Evolutionary conservation across 2,888 invertebrate species (phyloP).

Genomic region (Pediacus dermestoides): DNA sequence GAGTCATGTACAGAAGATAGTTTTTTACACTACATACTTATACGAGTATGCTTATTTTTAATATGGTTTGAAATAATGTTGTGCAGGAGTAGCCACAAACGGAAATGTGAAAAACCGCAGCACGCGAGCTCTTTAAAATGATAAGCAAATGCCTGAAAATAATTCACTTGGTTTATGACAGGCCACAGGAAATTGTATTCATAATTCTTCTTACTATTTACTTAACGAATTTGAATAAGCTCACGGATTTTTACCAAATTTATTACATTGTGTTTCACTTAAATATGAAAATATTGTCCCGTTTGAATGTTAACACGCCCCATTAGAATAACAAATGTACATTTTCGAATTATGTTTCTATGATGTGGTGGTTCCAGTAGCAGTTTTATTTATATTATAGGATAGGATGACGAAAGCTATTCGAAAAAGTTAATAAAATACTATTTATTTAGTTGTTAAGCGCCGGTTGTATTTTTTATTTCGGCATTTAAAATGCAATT

Average conservation of each 20-base stretch:
- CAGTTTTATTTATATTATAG: background rate
- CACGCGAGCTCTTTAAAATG: slow-evolving; percentile 23
- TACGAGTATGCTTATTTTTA: no score
- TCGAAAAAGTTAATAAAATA: no score
- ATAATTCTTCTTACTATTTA: slow-evolving; percentile 24
- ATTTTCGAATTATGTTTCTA: background rate
- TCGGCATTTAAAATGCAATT: slow-evolving; percentile 1
- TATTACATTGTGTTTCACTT: background rate
- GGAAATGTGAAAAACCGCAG: slow-evolving; percentile 24
- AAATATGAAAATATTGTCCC: no score
- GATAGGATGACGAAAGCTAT: no score
- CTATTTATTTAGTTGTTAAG: no score
- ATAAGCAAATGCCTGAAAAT: slow-evolving; percentile 28
- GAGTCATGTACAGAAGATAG: no score
- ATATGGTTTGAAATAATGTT: no score
- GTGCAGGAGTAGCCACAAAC: no score
- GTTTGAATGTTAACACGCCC: no score
- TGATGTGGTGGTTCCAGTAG: background rate
- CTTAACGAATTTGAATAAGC: slow-evolving; percentile 14
- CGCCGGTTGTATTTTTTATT: no score
- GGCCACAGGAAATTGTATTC: slow-evolving; percentile 29
- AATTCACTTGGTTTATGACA: slow-evolving; percentile 28
- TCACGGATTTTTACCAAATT: background rate
- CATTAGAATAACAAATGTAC: slow-evolving; percentile 1
- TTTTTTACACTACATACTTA: no score